A percentile compares a stretch with the other conserved stretches of the same genome.
Evolutionary conservation across 1,140 invertebrate species (phyloP).

Genomic region (Batillaria attramentaria): DNA sequence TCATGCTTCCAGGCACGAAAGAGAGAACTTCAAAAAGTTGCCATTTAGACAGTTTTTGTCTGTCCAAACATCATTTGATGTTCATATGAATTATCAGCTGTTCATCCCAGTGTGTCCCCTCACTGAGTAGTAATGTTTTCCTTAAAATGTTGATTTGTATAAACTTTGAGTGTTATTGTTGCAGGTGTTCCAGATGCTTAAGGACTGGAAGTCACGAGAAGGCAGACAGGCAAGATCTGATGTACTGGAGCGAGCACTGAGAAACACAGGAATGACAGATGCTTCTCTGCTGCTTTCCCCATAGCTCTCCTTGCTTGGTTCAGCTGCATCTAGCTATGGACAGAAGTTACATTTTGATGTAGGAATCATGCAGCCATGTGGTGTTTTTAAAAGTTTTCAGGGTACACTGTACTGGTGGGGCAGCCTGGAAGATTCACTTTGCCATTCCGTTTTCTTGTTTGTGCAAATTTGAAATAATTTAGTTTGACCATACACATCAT

Average conservation of each 20-base stretch:
- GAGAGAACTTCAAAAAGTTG: neutral
- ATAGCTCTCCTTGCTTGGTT: neutral
- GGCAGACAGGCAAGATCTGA: constrained; percentile 45
- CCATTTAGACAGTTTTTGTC: neutral
- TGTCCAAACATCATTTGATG: neutral
- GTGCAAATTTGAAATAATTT: neutral
- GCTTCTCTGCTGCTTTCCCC: constrained; percentile 48
- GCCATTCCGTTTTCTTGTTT: neutral
- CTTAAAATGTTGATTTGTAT: neutral
- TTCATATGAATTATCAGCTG: neutral
- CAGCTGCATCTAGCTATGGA: neutral
- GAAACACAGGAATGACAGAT: constrained; percentile 54
- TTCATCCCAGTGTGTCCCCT: neutral
- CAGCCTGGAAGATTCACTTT: neutral
- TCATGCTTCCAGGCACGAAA: neutral
- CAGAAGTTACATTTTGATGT: neutral
- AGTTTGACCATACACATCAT: no score
- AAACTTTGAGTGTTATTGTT: constrained; percentile 3
- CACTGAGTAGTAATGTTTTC: neutral
- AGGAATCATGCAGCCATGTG: neutral
- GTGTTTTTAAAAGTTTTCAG: neutral
- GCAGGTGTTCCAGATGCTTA: constrained; percentile 54
- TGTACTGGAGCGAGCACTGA: constrained; percentile 49
- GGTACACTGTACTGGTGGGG: neutral
- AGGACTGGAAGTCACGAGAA: constrained; percentile 55